A percentile compares a stretch with the other conserved stretches of the same genome.
These are phyloP conservation scores for Edolisoma coerulescens DNA, from an alignment of 2,113 vertebrate genomes.

Conservation along the genomic window DNA sequence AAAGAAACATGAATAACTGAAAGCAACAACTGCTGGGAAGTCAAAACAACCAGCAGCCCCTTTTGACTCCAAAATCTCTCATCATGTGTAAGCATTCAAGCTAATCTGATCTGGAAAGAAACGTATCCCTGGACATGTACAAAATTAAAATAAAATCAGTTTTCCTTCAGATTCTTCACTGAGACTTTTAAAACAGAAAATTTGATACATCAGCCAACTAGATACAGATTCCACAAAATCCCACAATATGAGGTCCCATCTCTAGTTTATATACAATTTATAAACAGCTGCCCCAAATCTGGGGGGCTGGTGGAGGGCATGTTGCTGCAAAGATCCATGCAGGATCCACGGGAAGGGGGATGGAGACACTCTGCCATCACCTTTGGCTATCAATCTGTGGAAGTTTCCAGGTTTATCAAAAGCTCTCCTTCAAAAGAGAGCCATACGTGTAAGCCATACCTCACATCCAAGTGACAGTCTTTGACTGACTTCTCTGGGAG, in stretches of 20 bases:
- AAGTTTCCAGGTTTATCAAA: not conserved
- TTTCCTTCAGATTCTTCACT: not conserved
- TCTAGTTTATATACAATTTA: not conserved
- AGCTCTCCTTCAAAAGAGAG: not conserved
- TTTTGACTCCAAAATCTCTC: not conserved
- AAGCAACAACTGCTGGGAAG: not conserved
- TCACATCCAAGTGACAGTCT: not conserved
- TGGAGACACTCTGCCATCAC: not conserved
- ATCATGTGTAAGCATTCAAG: not conserved
- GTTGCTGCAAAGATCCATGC: not conserved
- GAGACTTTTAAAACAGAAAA: not conserved
- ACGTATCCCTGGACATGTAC: fast-evolving
- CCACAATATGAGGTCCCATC: not conserved
- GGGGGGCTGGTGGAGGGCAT: too few species aligned
- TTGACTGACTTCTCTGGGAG: not conserved
- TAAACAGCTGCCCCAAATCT: not conserved
- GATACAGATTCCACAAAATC: not conserved
- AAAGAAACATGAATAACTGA: not conserved
- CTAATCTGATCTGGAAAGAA: not conserved
- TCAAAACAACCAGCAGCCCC: not conserved
- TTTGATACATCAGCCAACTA: not conserved
- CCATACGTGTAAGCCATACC: not conserved
- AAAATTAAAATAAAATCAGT: not conserved
- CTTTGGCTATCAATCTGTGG: not conserved
- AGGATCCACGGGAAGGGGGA: not conserved